These are phyloP conservation scores for Parnassius smintheus DNA, from an alignment of 2,888 invertebrate genomes.

Conservation along the genomic window DNA sequence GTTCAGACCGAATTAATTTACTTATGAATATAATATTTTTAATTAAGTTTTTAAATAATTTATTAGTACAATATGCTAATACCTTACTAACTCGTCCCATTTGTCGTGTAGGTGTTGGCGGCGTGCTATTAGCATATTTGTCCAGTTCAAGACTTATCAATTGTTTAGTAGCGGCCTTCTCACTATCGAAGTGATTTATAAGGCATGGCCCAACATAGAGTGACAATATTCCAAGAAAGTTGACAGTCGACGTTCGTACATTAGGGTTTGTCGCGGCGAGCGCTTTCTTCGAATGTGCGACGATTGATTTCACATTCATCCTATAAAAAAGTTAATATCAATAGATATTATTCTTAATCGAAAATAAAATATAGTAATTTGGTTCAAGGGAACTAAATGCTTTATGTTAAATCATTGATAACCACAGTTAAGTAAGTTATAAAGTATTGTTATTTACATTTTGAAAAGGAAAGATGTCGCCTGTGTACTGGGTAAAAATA, in stretches of 20 bases:
- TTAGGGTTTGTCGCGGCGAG: constrained; percentile 92
- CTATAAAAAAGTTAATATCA: constrained; percentile 45
- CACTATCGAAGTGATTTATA: constrained; percentile 90
- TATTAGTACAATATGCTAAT: constrained; percentile 18
- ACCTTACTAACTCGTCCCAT: constrained; percentile 69
- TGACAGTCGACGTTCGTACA: constrained; percentile 89
- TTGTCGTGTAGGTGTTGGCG: constrained; percentile 88
- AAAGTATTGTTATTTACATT: no score
- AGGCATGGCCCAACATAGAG: constrained; percentile 90
- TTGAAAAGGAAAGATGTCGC: no score
- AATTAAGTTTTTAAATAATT: background rate
- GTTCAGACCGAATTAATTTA: no score
- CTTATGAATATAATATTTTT: background rate
- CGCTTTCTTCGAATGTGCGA: constrained; percentile 91
- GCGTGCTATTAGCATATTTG: constrained; percentile 87
- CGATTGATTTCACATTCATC: constrained; percentile 86
- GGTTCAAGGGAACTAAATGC: background rate
- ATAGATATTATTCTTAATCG: constrained; percentile 2
- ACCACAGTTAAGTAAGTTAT: no score
- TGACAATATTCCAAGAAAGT: constrained; percentile 88
- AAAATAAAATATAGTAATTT: background rate
- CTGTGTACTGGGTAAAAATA: no score
- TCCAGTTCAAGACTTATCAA: constrained; percentile 93
- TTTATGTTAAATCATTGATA: no score
- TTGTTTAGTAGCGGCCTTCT: constrained; percentile 91